These are phyloP conservation scores for Rotaria sp. DNA, from an alignment of 2,888 invertebrate genomes.

Conservation along the genomic window DNA sequence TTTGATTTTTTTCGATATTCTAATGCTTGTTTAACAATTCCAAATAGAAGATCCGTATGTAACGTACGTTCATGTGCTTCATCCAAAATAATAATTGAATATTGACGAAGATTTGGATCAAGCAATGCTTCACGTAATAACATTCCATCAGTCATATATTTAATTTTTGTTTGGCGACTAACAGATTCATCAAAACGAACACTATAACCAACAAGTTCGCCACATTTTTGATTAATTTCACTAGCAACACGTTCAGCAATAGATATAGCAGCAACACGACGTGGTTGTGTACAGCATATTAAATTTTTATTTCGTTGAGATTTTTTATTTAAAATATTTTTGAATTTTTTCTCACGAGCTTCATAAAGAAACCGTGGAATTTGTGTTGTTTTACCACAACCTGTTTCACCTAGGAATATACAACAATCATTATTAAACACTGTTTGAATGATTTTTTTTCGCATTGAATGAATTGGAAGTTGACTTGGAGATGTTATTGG, in stretches of 20 bases:
- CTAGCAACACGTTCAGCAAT: constrained; percentile 59
- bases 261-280: constrained; percentile 57
- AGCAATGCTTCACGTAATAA: constrained; percentile 77
- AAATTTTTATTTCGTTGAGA: constrained; percentile 65
- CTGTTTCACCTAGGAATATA: constrained; percentile 72
- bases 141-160: constrained; percentile 86
- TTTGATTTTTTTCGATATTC: constrained; percentile 64
- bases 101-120: constrained; percentile 60
- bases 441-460: constrained; percentile 24
- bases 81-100: constrained; percentile 77
- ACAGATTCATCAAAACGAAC: constrained; percentile 86
- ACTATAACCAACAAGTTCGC: constrained; percentile 58
- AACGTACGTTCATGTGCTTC: constrained; percentile 92
- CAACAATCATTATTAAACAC: constrained; percentile 33
- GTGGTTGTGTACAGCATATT: constrained; percentile 60
- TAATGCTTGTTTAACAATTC: constrained; percentile 77
- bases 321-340: constrained; percentile 62
- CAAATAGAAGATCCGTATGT: constrained; percentile 84
- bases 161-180: constrained; percentile 71
- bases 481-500: constrained; percentile 6
- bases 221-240: constrained; percentile 57
- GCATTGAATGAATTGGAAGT: constrained; percentile 38
- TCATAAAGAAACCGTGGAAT: constrained; percentile 65
- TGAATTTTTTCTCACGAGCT: not conserved
- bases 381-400: constrained; percentile 93